Evolutionary conservation across 2,113 vertebrate genomes (phyloP).

Genomic region (Pheucticus melanocephalus): DNA sequence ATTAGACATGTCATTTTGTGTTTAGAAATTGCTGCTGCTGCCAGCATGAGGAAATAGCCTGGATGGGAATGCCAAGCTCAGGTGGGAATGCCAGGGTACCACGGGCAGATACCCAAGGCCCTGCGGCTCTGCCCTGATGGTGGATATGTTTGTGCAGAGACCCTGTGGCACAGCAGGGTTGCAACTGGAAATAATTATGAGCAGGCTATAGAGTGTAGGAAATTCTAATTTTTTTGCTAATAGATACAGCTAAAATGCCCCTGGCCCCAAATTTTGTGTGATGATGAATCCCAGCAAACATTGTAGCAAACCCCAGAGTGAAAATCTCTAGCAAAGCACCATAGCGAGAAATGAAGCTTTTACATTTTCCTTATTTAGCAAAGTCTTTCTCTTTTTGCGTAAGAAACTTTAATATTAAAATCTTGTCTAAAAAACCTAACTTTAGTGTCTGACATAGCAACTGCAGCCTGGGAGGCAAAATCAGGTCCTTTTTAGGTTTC

Average conservation of each 20-base stretch:
- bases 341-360: not conserved
- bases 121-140: not conserved
- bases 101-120: not conserved
- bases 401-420: not conserved
- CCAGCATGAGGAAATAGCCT: not conserved
- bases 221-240: not conserved
- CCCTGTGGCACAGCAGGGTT: not conserved
- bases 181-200: not conserved
- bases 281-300: not conserved
- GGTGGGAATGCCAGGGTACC: not conserved
- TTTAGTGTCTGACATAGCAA: not conserved
- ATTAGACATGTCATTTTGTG: not conserved
- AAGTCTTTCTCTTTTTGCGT: not conserved
- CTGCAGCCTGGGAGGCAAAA: constrained; percentile 21
- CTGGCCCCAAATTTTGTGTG: not conserved
- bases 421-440: not conserved
- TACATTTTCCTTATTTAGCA: not conserved
- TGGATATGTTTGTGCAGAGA: not conserved
- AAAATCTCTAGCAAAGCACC: not conserved
- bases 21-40: not conserved
- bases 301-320: not conserved
- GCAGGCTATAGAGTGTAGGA: not conserved
- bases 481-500: not conserved
- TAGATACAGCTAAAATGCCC: not conserved
- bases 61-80: not conserved